Conservation (phyloP, 2,888 invertebrate species). For the Zeuzera pyrina region DNA sequence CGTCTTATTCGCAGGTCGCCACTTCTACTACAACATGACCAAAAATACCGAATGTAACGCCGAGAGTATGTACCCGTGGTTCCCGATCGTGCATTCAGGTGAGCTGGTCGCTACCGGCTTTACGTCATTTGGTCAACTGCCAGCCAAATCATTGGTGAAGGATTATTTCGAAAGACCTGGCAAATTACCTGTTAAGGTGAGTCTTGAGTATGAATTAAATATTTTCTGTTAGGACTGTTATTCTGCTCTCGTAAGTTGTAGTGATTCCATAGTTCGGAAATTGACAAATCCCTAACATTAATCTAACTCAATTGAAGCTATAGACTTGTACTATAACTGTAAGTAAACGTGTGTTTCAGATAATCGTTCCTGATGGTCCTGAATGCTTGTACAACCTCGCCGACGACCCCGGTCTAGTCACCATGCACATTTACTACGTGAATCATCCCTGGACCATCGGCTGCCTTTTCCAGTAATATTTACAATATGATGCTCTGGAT, state of each 20-base stretch:
- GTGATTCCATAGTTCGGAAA: too few species aligned
- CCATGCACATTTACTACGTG: conserved; percentile 6
- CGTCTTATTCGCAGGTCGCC: conserved; percentile 35
- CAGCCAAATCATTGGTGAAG: conserved; percentile 7
- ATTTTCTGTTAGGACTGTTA: too few species aligned
- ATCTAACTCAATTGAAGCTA: too few species aligned
- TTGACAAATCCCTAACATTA: too few species aligned
- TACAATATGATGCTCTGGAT: too few species aligned
- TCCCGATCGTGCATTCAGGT: conserved; percentile 24
- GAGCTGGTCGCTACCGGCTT: conserved; percentile 28
- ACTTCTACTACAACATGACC: conserved; percentile 22
- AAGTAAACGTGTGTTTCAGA: not conserved
- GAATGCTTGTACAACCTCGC: conserved; percentile 2
- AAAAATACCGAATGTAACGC: conserved; percentile 13
- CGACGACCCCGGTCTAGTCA: conserved; percentile 2
- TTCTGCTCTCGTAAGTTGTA: too few species aligned
- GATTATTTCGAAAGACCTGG: conserved; percentile 30
- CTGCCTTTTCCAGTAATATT: too few species aligned
- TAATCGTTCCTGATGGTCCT: conserved; percentile 4
- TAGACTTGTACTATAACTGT: not conserved
- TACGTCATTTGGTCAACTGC: conserved; percentile 20
- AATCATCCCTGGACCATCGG: conserved; percentile 3
- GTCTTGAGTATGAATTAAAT: too few species aligned
- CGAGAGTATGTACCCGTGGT: conserved; percentile 25
- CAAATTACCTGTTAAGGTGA: conserved; percentile 20